Evolutionary conservation across 2,888 invertebrate genomes (phyloP), one percentile per base, ranked within the genome.

Genomic region (Malacosoma neustria): DNA sequence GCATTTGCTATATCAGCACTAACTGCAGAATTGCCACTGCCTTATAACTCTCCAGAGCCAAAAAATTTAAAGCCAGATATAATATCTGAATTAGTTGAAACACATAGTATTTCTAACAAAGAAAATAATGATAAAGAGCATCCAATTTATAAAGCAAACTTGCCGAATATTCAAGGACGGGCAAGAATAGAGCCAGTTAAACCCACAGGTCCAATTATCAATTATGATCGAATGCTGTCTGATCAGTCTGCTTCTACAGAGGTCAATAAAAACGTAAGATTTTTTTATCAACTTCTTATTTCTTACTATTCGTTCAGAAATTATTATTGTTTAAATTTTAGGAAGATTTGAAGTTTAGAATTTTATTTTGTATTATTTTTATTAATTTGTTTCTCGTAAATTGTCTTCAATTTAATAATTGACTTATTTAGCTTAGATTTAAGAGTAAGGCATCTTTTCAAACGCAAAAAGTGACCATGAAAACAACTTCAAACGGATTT

Each of bases 171-270:
- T 37, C 66, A 67, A 48, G 73, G 68, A 9, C 57, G 81, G 38
- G 73, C 68, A 0, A 65, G 67, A 39, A 66, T 77, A 29, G 66
- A 72, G 44, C 73, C 72, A 34, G 74, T 77, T 1, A 68, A 62
- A 35, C 46, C 79, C 1, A 49, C 43, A 11, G 70, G 68, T 4
- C 63, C 72, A 2, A 60, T 72, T 11, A 62, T 72, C 2, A 76
- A 72, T 38, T 70, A 80, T 49, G 79, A 77, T 22, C 49, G 58
- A n/a, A 81, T 84, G 81, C 38, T 84, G 12, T 67, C 76, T 13
- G 84, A 85, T 41, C 74, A 79, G 40, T 71, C 79, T 2, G 43
- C 39, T 3, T 36, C 57, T 1, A 55, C 67, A 29, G 80, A 76
- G 48, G 55, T 72, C n/a, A 74, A 74, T 30, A 69, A 72, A 67